Evolutionary conservation across 2,888 invertebrate genomes (phyloP).

Genomic region (Cloeon dipterum): DNA sequence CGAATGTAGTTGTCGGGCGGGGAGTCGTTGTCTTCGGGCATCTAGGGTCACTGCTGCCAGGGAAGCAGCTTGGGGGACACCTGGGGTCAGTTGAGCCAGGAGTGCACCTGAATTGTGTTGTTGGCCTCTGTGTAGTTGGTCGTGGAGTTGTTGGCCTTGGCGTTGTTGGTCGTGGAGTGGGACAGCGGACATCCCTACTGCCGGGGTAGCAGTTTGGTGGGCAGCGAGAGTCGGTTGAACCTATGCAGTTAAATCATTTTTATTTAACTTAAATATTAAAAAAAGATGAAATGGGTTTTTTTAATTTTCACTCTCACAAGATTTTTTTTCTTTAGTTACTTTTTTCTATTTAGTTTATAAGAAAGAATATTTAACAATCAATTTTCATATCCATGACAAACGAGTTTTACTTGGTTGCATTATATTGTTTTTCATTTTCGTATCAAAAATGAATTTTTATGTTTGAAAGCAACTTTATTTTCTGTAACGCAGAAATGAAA

Average conservation of each 20-base stretch:
- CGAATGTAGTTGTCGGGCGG: slow-evolving; percentile 2
- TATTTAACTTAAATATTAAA: no score
- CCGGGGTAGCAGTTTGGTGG: slow-evolving; percentile 9
- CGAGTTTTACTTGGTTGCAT: no score
- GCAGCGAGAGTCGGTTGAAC: slow-evolving; percentile 8
- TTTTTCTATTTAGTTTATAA: no score
- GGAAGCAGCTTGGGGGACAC: slow-evolving; percentile 12
- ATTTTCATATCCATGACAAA: no score
- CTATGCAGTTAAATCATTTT: slow-evolving; percentile 9
- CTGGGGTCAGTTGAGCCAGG: slow-evolving; percentile 18
- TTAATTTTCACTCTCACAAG: no score
- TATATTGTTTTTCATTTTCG: no score
- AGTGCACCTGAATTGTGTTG: slow-evolving; percentile 12
- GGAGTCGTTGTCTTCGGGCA: slow-evolving; percentile 4
- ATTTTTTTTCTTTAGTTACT: no score
- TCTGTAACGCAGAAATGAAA: no score
- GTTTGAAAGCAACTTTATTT: no score
- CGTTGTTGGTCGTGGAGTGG: slow-evolving; percentile 7
- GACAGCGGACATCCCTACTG: slow-evolving; percentile 13
- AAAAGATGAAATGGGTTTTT: no score
- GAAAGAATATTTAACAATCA: no score
- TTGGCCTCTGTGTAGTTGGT: slow-evolving; percentile 12
- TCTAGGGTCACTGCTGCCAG: slow-evolving; percentile 8
- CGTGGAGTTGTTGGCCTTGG: slow-evolving; percentile 11
- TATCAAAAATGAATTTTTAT: no score